Evolutionary conservation across 2,888 invertebrate species (phyloP).

Genomic region (Notocelia uddmanniana): DNA sequence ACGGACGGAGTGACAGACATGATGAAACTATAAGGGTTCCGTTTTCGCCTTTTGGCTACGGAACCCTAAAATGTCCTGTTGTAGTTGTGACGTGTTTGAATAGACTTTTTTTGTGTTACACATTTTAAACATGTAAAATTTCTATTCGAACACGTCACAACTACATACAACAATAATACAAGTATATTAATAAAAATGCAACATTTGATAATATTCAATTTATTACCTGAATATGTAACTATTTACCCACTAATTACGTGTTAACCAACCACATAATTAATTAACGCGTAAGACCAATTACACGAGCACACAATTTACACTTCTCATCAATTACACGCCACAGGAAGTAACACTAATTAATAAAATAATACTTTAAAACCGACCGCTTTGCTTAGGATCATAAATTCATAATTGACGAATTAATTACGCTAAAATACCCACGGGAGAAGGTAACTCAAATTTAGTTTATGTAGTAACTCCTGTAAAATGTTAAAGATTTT

Average conservation of each 20-base stretch:
- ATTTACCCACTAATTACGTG: slow-evolving; percentile 33
- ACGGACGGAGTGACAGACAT: too few relatives aligned
- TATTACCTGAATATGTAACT: slow-evolving; percentile 42
- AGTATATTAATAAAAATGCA: slow-evolving; percentile 15
- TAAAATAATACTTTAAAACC: slow-evolving; percentile 25
- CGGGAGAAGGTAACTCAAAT: slow-evolving; percentile 3
- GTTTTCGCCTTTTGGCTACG: too few relatives aligned
- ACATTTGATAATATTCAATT: slow-evolving; percentile 34
- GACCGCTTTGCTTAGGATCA: slow-evolving; percentile 20
- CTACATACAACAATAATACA: too few relatives aligned
- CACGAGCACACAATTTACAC: slow-evolving; percentile 36
- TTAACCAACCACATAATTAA: slow-evolving; percentile 23
- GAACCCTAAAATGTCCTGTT: too few relatives aligned
- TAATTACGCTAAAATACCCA: slow-evolving; percentile 11
- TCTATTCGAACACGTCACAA: too few relatives aligned
- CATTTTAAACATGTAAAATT: too few relatives aligned
- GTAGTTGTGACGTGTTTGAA: too few relatives aligned
- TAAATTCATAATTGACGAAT: slow-evolving; percentile 30
- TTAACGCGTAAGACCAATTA: slow-evolving; percentile 35
- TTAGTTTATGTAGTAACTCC: background rate
- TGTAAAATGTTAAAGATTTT: background rate
- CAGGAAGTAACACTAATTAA: slow-evolving; percentile 24
- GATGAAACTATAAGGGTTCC: too few relatives aligned
- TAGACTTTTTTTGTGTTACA: too few relatives aligned
- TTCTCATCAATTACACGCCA: slow-evolving; percentile 22